Conservation (phyloP, 2,888 invertebrate genomes). For the Ichneumoninae sp. region DNA sequence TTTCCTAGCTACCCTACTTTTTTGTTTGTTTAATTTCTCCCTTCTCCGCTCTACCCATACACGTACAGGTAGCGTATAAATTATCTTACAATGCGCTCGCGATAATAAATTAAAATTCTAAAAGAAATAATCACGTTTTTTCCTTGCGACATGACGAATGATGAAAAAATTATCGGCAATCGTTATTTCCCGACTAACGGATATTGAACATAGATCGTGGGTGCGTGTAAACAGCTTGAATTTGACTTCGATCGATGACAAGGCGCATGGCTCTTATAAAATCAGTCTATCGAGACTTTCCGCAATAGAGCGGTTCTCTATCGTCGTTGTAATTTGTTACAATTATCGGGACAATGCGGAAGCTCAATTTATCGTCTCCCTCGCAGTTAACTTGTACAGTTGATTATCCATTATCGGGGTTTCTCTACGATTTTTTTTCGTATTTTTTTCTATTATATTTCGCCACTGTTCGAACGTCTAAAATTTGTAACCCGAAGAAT, state of each 20-base stretch:
- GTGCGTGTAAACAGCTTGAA: slow-evolving; percentile 15
- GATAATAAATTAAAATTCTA: slow-evolving; percentile 73
- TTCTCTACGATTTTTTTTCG: no score
- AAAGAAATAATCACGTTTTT: slow-evolving; percentile 19
- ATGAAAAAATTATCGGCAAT: slow-evolving; percentile 15
- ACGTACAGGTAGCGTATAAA: slow-evolving; percentile 64
- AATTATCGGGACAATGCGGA: background rate
- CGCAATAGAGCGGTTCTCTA: slow-evolving; percentile 32
- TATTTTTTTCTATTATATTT: background rate
- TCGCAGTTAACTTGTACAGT: background rate
- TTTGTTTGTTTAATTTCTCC: slow-evolving; percentile 11
- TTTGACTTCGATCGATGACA: slow-evolving; percentile 16
- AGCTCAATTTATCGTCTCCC: background rate
- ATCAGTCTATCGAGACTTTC: slow-evolving; percentile 61
- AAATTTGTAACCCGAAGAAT: background rate
- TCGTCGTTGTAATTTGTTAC: slow-evolving; percentile 52
- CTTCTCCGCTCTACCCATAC: slow-evolving; percentile 28
- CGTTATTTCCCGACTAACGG: background rate
- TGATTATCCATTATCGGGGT: no score
- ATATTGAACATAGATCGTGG: slow-evolving; percentile 17
- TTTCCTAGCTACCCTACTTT: slow-evolving; percentile 38
- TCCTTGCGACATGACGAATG: background rate
- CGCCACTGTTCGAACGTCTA: background rate
- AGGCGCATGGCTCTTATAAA: slow-evolving; percentile 53
- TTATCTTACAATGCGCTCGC: slow-evolving; percentile 73